phyloP scores from a whole-genome alignment of 2,797 vertebrate genomes.

The Trachops cirrhosus region DNA sequence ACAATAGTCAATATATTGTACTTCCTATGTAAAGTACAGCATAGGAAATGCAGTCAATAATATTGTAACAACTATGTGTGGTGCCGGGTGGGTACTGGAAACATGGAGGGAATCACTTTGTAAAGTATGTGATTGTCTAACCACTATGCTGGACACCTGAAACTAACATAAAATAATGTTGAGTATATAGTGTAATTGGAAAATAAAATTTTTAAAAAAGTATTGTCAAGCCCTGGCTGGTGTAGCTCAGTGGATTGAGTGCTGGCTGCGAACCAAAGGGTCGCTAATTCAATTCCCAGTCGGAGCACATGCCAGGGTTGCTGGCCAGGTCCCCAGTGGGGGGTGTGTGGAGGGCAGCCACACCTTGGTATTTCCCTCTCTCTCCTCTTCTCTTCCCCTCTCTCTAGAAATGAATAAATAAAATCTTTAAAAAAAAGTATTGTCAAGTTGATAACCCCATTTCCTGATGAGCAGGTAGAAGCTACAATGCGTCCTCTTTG shows the following conservation, averaged over 20 bases:
- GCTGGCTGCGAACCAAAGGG: too few species aligned
- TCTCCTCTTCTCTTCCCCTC: too few species aligned
- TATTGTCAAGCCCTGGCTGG: not conserved
- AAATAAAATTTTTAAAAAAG: not conserved
- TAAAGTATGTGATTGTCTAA: not conserved
- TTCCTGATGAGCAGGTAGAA: not conserved
- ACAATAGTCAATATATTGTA: too few species aligned
- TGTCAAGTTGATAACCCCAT: not conserved
- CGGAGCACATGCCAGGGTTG: too few species aligned
- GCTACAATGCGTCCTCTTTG: not conserved
- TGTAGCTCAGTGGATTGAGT: too few species aligned
- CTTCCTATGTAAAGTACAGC: not conserved
- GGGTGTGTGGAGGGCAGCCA: too few species aligned
- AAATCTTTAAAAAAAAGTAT: not conserved
- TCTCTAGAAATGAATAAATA: too few species aligned
- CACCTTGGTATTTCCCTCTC: too few species aligned
- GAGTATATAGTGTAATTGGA: not conserved
- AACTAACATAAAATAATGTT: not conserved
- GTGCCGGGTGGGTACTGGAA: not conserved
- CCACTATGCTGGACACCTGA: not conserved
- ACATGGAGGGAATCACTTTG: not conserved
- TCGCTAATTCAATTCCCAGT: too few species aligned
- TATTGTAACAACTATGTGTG: not conserved
- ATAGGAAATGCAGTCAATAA: not conserved
- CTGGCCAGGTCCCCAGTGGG: too few species aligned